phyloP scores from a whole-genome alignment of 1,140 invertebrate genomes.

The Propsilocerus akamusi region DNA sequence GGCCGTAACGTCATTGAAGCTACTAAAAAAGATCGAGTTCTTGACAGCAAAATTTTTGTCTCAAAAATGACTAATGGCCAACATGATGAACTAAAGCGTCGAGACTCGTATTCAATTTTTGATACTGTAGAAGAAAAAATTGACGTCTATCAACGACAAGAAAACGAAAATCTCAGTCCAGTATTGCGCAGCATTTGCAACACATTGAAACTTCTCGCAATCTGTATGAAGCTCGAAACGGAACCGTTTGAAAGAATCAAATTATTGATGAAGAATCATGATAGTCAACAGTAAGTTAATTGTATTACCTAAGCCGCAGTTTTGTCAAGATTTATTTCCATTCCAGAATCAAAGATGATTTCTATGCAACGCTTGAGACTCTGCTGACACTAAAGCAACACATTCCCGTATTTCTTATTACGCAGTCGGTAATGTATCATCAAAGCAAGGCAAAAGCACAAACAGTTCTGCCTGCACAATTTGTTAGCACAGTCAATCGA shows the following conservation, averaged over 20 bases:
- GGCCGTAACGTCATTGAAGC: conserved; percentile 11
- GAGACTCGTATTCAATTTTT: conserved; percentile 19
- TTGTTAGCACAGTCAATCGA: conserved; percentile 7
- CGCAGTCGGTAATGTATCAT: conserved; percentile 16
- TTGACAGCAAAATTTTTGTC: conserved; percentile 14
- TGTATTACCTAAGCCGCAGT: too few relatives aligned
- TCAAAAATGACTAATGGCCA: conserved; percentile 3
- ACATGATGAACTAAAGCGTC: conserved; percentile 10
- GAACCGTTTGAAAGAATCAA: not conserved
- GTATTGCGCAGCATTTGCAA: not conserved
- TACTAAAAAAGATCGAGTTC: conserved; percentile 11
- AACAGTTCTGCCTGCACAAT: not conserved
- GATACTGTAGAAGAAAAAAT: conserved; percentile 9
- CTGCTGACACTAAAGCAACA: conserved; percentile 19
- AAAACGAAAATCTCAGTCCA: not conserved
- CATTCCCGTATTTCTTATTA: conserved; percentile 18
- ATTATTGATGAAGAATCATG: not conserved
- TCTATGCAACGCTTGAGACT: conserved; percentile 17
- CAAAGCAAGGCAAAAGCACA: conserved; percentile 7
- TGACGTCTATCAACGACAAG: conserved; percentile 6
- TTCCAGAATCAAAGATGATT: conserved; percentile 11
- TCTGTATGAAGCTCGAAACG: not conserved
- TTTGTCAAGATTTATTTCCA: too few relatives aligned
- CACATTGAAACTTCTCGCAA: not conserved
- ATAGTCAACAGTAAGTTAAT: not conserved